Percentiles rank a stretch among this genome's conserved stretches.
Conservation (phyloP, 2,797 vertebrate genomes). For the Channallabes apus region DNA sequence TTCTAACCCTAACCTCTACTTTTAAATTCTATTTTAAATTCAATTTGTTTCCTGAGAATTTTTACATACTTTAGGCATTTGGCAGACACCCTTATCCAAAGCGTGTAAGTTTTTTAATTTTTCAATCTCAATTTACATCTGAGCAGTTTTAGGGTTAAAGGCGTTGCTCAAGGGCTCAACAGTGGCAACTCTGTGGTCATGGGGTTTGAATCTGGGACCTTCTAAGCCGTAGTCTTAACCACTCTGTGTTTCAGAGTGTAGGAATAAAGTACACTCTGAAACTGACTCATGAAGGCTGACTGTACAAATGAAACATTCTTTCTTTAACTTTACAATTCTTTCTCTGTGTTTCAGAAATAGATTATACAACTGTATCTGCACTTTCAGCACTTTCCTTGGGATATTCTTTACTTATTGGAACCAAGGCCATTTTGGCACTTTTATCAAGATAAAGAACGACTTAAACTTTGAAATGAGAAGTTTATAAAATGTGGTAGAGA, state of each 20-base stretch:
- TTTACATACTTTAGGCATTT: background rate
- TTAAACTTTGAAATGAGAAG: background rate
- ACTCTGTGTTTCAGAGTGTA: no score
- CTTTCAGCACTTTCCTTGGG: background rate
- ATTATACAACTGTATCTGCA: background rate
- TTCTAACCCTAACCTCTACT: background rate
- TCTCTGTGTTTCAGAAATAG: background rate
- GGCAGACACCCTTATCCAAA: no score
- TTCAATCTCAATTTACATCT: no score
- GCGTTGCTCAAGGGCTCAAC: no score
- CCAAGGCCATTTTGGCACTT: background rate
- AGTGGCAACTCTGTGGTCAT: no score
- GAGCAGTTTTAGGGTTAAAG: no score
- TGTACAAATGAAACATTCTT: no score
- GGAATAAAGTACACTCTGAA: no score
- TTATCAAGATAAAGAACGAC: background rate
- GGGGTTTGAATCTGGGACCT: no score
- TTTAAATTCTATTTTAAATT: background rate
- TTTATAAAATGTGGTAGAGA: constrained; percentile 1
- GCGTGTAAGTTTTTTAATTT: no score
- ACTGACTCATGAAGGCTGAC: no score
- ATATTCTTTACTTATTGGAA: background rate
- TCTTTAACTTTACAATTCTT: background rate
- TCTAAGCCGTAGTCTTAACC: no score
- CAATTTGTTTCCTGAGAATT: background rate